Evolutionary conservation across 2,797 vertebrate genomes (phyloP), one percentile per base, ranked within the genome.

Genomic region (Muscicapa striata): DNA sequence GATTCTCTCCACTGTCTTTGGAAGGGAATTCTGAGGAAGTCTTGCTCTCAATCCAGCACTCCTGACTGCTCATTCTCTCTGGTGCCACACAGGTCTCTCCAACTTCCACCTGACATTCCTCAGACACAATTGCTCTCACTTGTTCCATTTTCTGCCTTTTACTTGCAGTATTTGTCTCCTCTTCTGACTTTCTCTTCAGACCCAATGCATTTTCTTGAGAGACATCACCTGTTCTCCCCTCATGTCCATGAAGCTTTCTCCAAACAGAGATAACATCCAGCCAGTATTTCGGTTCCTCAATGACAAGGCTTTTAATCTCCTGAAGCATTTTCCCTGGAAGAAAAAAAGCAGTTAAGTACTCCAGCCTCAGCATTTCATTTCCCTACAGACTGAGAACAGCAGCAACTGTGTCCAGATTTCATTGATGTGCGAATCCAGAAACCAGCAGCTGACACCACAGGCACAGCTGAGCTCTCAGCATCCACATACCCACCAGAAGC

Each of bases 291-390:
- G 87, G 94, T 61, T 98, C 97, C 68, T 97, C 97, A 41, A 96
- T 69, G 87, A 99, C 76, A 87, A 97, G 97, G 85, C 96, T 98
- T 95, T 97, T 98, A 81, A 99, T 96, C 38, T 98, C 75, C 70
- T 92, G 81, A 48, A 97, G 59, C 80, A 96, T 58, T 93, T 93
- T 98, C 72, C 98, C 98, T 98, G 85, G 48, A 92, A 95, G 19
- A 63, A 74, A 94, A 90, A 90, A 94, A 64, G 10, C 57, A 45
- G 32, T 49, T 40, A 49, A 46, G 48, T 4, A 63, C 45, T 24
- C 90, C 45, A 64, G 32, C 10, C 55, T 52, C 6, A 8, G 32
- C 18, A 38, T 41, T 45, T 51, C 20, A 21, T 73, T 51, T 34
- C 58, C 23, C 61, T 63, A 3, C 0, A 1, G 27, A 76, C 0